A percentile compares a stretch with the other conserved stretches of the same genome.
phyloP scores from a whole-genome alignment of 2,888 invertebrate genomes.

The Tachina grossa region DNA sequence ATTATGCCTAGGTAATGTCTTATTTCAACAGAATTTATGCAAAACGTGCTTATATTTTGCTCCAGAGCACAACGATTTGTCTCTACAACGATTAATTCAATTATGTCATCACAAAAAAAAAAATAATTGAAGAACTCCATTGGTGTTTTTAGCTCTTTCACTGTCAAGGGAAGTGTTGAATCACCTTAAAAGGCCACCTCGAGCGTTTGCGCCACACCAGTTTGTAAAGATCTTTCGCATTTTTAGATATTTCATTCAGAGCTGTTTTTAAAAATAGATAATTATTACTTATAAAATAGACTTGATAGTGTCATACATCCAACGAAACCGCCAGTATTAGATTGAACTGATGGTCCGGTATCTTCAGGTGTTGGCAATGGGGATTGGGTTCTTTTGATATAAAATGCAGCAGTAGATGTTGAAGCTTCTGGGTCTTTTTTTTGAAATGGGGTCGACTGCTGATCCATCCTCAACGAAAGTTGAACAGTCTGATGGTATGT shows the following conservation, averaged over 20 bases:
- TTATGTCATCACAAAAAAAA: slow-evolving; percentile 6
- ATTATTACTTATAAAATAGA: neutral
- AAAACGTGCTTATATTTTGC: slow-evolving; percentile 1
- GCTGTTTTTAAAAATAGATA: neutral
- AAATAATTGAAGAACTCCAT: neutral
- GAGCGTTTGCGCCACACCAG: neutral
- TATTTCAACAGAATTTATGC: slow-evolving; percentile 1
- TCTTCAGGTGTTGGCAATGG: too few species aligned
- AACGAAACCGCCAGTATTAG: too few species aligned
- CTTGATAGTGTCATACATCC: too few species aligned
- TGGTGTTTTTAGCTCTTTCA: neutral
- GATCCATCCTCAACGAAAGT: too few species aligned
- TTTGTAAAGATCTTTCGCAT: neutral
- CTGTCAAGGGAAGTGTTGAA: neutral
- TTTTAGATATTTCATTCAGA: slow-evolving; percentile 6
- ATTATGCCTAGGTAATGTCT: neutral
- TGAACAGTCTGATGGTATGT: too few species aligned
- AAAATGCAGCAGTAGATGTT: too few species aligned
- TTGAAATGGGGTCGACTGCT: too few species aligned
- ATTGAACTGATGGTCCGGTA: too few species aligned
- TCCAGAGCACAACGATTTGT: neutral
- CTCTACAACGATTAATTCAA: neutral
- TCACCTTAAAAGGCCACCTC: neutral
- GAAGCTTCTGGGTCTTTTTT: too few species aligned
- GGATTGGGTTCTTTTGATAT: too few species aligned